Percentiles rank a stretch among this genome's conserved stretches.
These are phyloP conservation scores for Rafetus swinhoei DNA, from an alignment of 2,113 vertebrate species.

Conservation along the genomic window DNA sequence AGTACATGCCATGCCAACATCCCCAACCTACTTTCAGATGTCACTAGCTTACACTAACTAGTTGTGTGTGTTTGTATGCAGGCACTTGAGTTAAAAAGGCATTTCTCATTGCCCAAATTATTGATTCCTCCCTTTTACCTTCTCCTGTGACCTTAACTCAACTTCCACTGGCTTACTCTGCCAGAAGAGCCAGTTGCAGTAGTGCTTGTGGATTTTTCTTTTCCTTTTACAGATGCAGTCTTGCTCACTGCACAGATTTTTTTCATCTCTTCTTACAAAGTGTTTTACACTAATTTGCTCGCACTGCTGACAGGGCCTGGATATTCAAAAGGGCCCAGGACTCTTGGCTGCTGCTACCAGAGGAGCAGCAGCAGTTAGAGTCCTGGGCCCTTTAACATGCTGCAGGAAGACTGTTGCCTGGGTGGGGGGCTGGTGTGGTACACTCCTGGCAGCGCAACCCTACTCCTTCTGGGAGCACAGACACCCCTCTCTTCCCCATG, in stretches of 20 bases:
- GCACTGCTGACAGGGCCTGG: accelerated
- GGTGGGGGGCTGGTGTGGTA: no score
- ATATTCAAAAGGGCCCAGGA: no score
- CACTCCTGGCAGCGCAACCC: no score
- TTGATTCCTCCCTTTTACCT: neutral
- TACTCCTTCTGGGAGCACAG: no score
- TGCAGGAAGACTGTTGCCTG: no score
- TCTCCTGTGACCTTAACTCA: neutral
- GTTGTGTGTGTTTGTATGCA: accelerated
- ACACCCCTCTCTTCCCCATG: no score
- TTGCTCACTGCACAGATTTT: neutral
- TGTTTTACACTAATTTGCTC: neutral
- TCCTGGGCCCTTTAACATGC: no score
- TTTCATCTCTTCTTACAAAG: neutral
- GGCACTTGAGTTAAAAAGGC: neutral
- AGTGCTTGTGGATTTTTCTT: neutral
- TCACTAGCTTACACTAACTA: accelerated
- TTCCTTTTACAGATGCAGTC: neutral
- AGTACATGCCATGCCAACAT: neutral
- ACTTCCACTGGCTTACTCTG: neutral
- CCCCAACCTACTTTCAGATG: neutral
- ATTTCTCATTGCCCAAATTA: neutral
- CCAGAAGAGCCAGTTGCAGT: neutral
- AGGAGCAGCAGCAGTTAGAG: no score
- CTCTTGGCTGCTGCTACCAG: no score